A percentile compares a stretch with the other conserved stretches of the same genome.
phyloP scores from a whole-genome alignment of 2,113 vertebrate genomes.

The Alouatta palliata region DNA sequence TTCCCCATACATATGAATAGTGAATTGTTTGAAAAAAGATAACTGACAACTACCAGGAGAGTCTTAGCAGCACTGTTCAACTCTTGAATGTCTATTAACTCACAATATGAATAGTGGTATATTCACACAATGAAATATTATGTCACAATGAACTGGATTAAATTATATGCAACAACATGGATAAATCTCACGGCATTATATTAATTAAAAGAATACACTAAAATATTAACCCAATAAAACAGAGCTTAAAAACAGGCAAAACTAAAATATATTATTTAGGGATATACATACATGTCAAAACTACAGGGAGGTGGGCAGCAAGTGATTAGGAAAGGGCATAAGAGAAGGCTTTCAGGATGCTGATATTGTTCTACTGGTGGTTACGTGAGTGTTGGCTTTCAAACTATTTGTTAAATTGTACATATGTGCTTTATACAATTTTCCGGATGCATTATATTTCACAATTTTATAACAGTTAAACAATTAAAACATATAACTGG shows the following conservation, averaged over 20 bases:
- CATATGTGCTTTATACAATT: not conserved
- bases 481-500: constrained; percentile 16
- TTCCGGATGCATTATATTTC: not conserved
- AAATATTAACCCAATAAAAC: not conserved
- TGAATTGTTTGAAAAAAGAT: not conserved
- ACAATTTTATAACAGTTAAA: constrained; percentile 5
- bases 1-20: not conserved
- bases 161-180: not conserved
- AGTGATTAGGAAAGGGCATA: not conserved
- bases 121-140: constrained; percentile 11
- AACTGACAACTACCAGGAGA: not conserved
- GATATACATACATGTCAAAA: not conserved
- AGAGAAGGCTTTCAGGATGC: not conserved
- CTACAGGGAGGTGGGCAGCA: not conserved
- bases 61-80: not conserved
- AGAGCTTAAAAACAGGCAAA: not conserved
- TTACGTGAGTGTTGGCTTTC: not conserved
- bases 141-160: not conserved
- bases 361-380: not conserved
- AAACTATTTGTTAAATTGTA: not conserved
- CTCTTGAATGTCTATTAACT: not conserved
- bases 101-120: not conserved
- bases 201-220: not conserved
- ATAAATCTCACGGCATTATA: not conserved
- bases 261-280: not conserved